Evolutionary conservation across 1,140 invertebrate species (phyloP).

Genomic region (Zaprionus ornatus): DNA sequence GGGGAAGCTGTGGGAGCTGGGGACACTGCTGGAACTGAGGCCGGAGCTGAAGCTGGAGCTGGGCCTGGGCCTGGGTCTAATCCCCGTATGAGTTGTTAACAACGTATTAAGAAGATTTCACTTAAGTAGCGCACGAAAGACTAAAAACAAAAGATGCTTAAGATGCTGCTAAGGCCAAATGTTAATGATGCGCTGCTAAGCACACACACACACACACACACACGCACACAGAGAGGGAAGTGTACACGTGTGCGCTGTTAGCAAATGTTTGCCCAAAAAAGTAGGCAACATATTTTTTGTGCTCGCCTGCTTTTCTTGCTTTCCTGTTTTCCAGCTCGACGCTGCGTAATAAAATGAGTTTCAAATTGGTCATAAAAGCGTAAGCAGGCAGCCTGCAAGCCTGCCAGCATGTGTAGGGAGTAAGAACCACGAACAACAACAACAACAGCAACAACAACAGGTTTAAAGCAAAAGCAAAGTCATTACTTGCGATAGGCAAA

Average conservation of each 20-base stretch:
- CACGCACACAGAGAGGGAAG: background rate
- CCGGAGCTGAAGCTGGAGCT: background rate
- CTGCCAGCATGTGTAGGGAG: conserved; percentile 32
- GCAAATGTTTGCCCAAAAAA: conserved; percentile 52
- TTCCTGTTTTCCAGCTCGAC: conserved; percentile 6
- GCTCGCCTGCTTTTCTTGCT: conserved; percentile 19
- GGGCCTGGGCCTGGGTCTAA: conserved; percentile 15
- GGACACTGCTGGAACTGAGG: too few relatives aligned
- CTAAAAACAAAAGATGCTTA: conserved; percentile 35
- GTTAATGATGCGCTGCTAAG: conserved; percentile 60
- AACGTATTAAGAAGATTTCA: conserved; percentile 75
- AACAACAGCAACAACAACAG: conserved; percentile 18
- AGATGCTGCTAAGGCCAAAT: conserved; percentile 34
- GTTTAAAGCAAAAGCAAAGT: conserved; percentile 29
- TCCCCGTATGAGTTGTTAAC: conserved; percentile 73
- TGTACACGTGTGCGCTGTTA: background rate
- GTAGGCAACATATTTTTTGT: conserved; percentile 54
- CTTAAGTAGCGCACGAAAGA: conserved; percentile 54
- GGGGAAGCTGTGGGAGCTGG: too few relatives aligned
- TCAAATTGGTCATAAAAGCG: conserved; percentile 71
- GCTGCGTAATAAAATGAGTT: conserved; percentile 67
- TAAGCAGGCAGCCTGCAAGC: conserved; percentile 28
- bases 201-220: conserved; percentile 18
- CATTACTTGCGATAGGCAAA: conserved; percentile 12
- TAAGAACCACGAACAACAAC: background rate